Evolutionary conservation across 2,888 invertebrate genomes (phyloP).

Genomic region (Tuberolachnus salignus): DNA sequence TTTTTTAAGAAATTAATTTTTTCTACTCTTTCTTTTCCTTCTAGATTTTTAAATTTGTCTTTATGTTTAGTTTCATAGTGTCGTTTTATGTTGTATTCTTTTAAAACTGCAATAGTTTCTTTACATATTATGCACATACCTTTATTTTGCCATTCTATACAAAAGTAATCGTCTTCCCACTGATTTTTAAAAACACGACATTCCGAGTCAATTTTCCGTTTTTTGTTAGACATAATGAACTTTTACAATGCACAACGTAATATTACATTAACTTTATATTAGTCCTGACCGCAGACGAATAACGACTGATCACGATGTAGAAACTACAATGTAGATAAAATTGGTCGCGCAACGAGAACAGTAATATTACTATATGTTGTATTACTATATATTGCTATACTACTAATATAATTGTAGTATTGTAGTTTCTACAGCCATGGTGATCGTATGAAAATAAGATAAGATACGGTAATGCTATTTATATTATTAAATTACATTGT

Average conservation of each 20-base stretch:
- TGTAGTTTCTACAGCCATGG: background rate
- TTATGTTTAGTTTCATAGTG: constrained; percentile 53
- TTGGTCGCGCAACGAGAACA: too few species aligned
- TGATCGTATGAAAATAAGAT: constrained; percentile 5
- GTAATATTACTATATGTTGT: too few species aligned
- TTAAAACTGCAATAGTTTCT: constrained; percentile 19
- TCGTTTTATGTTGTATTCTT: constrained; percentile 54
- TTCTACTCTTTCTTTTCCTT: too few species aligned
- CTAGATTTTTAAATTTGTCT: constrained; percentile 36
- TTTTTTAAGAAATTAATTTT: too few species aligned
- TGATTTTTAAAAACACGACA: constrained; percentile 14
- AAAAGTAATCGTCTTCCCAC: constrained; percentile 28
- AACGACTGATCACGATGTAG: too few species aligned
- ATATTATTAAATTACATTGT: constrained; percentile 8
- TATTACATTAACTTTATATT: too few species aligned
- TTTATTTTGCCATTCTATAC: constrained; percentile 13
- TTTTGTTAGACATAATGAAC: too few species aligned
- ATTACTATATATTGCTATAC: too few species aligned
- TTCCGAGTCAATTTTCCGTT: constrained; percentile 15
- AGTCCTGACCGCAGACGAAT: background rate
- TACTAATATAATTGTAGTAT: too few species aligned
- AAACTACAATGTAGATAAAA: too few species aligned
- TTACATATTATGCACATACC: constrained; percentile 42
- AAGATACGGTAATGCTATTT: constrained; percentile 7
- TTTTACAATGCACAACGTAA: too few species aligned